Conservation (phyloP, 2,113 vertebrate species). For the Rhinichthys klamathensis region DNA sequence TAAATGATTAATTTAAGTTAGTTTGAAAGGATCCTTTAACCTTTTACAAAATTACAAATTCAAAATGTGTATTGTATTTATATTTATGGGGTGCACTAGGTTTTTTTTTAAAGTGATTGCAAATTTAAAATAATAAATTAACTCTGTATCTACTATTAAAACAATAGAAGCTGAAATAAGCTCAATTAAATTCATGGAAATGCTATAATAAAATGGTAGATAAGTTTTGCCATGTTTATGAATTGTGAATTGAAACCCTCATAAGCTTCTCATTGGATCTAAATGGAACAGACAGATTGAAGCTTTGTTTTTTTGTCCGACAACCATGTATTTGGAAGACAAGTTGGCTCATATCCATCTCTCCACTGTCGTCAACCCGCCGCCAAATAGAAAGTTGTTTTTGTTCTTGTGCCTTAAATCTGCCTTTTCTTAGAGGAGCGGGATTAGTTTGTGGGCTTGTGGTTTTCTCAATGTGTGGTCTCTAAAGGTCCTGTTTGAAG, state of each 20-base stretch:
- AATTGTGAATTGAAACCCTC: slow-evolving; percentile 23
- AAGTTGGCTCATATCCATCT: slow-evolving; percentile 32
- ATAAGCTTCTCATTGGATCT: slow-evolving; percentile 21
- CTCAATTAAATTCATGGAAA: background rate
- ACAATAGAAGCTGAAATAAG: background rate
- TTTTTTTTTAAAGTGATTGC: background rate
- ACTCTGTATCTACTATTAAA: background rate
- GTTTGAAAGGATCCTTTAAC: background rate
- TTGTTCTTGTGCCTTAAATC: slow-evolving; percentile 22
- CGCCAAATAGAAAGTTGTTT: background rate
- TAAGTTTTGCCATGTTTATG: background rate
- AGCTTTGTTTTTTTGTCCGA: slow-evolving; percentile 27
- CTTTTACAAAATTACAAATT: background rate
- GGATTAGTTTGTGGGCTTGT: slow-evolving; percentile 42
- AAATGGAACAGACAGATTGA: slow-evolving; percentile 12
- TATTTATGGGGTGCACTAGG: background rate
- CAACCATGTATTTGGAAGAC: slow-evolving; percentile 25
- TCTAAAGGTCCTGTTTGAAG: slow-evolving; percentile 26
- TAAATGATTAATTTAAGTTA: background rate
- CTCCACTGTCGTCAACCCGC: slow-evolving; percentile 14
- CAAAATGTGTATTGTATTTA: background rate
- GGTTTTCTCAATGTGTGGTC: slow-evolving; percentile 39
- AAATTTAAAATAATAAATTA: no score
- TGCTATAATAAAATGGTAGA: slow-evolving; percentile 1
- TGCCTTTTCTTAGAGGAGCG: background rate